Percentiles rank a stretch among this genome's conserved stretches.
Evolutionary conservation across 2,797 vertebrate species (phyloP).

Genomic region (Pseudochaenichthys georgianus): DNA sequence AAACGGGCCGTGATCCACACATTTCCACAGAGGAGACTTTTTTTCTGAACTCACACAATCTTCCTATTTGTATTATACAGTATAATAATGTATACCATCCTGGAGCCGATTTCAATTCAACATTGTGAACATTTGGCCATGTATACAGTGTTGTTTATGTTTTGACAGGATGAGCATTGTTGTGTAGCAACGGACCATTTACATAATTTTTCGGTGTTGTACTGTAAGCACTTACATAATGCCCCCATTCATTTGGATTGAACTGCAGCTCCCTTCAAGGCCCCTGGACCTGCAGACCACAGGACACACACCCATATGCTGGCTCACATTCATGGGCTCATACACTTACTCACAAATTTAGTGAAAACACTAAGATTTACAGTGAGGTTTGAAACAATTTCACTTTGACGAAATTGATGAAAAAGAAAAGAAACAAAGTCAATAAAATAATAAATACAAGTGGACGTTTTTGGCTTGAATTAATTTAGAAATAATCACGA

Average conservation of each 20-base stretch:
- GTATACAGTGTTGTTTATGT: conserved; percentile 81
- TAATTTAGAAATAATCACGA: not conserved
- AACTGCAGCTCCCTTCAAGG: conserved; percentile 79
- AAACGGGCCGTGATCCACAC: conserved; percentile 47
- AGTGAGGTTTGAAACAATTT: not conserved
- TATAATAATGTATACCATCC: conserved; percentile 54
- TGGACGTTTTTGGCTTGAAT: not conserved
- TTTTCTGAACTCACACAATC: conserved; percentile 50
- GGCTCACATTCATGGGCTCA: conserved; percentile 31
- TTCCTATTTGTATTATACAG: conserved; percentile 37
- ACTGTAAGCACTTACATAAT: conserved; percentile 84
- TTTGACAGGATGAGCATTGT: conserved; percentile 84
- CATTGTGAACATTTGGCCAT: conserved; percentile 67
- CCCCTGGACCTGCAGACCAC: conserved; percentile 71
- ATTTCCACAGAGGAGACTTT: conserved; percentile 50
- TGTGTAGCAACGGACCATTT: conserved; percentile 86
- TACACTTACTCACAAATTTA: conserved; percentile 18
- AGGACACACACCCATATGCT: conserved; percentile 58
- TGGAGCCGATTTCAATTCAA: conserved; percentile 54
- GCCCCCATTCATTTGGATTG: conserved; percentile 80
- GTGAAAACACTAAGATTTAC: conserved; percentile 2
- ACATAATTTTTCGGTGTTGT: conserved; percentile 84
- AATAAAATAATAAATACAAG: not conserved
- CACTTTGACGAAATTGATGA: conserved; percentile 15
- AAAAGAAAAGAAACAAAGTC: not conserved